Percentiles rank a stretch among this genome's conserved stretches.
These are phyloP conservation scores for Halcyon malimbica DNA, from an alignment of 2,113 vertebrate species.

Conservation along the genomic window DNA sequence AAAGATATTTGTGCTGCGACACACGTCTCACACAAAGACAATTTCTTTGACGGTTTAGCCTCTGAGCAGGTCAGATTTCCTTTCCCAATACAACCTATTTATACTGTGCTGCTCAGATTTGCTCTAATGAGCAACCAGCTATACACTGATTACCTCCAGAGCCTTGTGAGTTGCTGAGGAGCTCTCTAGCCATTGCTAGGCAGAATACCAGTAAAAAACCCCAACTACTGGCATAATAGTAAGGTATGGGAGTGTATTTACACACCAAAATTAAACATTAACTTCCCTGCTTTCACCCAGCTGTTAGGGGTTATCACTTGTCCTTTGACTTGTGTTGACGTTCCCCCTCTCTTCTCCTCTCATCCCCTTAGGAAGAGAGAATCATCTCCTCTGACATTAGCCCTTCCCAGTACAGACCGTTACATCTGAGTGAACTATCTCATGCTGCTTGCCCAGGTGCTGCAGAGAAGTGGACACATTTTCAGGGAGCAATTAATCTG, in stretches of 20 bases:
- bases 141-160: neutral
- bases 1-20: neutral
- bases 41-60: neutral
- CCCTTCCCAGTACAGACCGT: neutral
- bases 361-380: neutral
- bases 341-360: rapidly evolving
- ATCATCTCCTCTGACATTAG: neutral
- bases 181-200: rapidly evolving
- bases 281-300: neutral
- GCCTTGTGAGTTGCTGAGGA: neutral
- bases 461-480: neutral
- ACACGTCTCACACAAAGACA: neutral
- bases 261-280: neutral
- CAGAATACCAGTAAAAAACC: neutral
- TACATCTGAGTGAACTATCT: neutral
- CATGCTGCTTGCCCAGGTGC: rapidly evolving
- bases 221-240: too few species aligned
- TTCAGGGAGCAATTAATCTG: neutral
- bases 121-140: neutral
- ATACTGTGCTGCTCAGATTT: neutral
- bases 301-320: neutral
- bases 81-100: neutral
- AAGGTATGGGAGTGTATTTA: neutral
- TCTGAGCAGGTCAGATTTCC: neutral
- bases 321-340: neutral